Percentiles rank a stretch among this genome's conserved stretches.
Conservation (phyloP, 2,113 vertebrate species). For the Muscicapa adusta region DNA sequence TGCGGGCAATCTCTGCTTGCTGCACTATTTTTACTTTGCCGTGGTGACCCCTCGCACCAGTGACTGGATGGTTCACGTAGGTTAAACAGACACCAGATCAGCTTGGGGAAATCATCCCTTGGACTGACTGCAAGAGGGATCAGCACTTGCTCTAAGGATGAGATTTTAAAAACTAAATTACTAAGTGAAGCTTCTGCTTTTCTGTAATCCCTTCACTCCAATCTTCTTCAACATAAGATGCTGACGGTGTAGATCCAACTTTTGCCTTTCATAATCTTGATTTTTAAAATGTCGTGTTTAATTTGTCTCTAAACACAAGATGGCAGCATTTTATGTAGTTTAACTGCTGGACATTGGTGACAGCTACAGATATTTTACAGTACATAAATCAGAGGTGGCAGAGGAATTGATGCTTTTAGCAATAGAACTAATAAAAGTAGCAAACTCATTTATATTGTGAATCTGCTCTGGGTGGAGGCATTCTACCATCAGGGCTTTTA, state of each 20-base stretch:
- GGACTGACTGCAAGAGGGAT: background rate
- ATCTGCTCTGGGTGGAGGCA: background rate
- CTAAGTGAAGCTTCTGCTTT: background rate
- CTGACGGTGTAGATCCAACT: background rate
- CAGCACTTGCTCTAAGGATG: background rate
- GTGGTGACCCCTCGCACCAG: background rate
- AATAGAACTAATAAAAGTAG: background rate
- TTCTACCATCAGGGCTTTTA: background rate
- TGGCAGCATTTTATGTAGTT: constrained; percentile 13
- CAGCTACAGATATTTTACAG: background rate
- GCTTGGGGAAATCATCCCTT: background rate
- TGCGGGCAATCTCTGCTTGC: background rate
- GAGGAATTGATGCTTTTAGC: background rate
- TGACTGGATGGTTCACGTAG: background rate
- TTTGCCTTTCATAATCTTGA: background rate
- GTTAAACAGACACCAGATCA: rapidly evolving
- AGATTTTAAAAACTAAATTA: background rate
- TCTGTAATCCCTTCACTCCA: background rate
- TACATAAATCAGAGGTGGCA: rapidly evolving
- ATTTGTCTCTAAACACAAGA: background rate
- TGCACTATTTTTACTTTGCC: background rate
- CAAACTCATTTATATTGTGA: background rate
- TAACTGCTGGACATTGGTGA: background rate
- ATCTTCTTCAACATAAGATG: background rate
- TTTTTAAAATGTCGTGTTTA: background rate